Percentiles rank a stretch among this genome's conserved stretches.
phyloP scores from a whole-genome alignment of 2,113 vertebrate genomes.

The Corapipo altera region DNA sequence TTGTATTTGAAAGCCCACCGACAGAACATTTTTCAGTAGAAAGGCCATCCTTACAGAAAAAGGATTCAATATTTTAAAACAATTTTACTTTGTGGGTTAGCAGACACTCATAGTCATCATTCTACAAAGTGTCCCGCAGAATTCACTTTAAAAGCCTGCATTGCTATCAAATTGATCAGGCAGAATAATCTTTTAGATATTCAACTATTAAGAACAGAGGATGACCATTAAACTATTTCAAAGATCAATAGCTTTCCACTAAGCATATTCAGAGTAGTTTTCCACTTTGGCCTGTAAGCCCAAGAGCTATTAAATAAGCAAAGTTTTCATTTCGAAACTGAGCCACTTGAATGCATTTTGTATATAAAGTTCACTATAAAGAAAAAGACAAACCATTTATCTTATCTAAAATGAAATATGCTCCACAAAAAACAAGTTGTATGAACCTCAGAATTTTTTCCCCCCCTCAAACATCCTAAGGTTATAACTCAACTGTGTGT shows the following conservation, averaged over 20 bases:
- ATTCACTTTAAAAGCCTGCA: background rate
- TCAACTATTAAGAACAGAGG: background rate
- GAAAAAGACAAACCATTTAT: background rate
- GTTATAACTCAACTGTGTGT: accelerated
- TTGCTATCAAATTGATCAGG: background rate
- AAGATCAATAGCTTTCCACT: background rate
- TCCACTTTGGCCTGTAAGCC: background rate
- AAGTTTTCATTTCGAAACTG: background rate
- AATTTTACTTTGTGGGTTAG: background rate
- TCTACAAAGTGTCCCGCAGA: background rate
- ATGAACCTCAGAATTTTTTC: background rate
- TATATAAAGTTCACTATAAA: background rate
- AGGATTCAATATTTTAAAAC: background rate
- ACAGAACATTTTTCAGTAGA: background rate
- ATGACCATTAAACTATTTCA: background rate
- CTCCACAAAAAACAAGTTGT: background rate
- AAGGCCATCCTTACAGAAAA: background rate
- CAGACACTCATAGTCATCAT: background rate
- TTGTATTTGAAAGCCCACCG: background rate
- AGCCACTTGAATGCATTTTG: background rate
- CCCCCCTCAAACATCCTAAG: background rate
- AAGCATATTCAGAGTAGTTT: background rate
- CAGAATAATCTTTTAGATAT: background rate
- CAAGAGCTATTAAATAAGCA: background rate
- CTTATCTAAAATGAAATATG: background rate